Base-by-base conservation (phyloP, 2,113 vertebrate species). In the Misgurnus anguillicaudatus region DNA sequence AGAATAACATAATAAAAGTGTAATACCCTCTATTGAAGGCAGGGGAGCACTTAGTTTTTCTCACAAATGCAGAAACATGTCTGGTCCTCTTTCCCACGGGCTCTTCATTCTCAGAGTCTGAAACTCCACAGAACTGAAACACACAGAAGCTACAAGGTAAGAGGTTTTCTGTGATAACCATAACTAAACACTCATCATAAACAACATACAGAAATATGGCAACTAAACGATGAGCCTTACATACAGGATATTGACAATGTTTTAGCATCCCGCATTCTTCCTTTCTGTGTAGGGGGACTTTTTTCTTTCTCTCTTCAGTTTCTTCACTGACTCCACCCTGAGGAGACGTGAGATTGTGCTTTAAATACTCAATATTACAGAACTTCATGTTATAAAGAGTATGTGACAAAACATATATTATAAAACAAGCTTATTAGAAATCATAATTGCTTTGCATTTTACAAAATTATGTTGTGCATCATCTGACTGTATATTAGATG, bases 71-170 rank as follows among this genome's bases (percentile, higher is more conserved):
- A 0, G 96, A 97, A 2, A 95, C 93, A 82, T 95, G 95, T 0
- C 90, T 85, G 53, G 93, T 92, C 90, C 92, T 95, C 80, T 91
- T 91, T 86, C 89, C 91, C 80, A 93, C 91, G 0, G 97, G 97
- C 84, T 98, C 96, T 82, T 99, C 96, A 0, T 98, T 99, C 91
- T 99, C 97, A 0, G 96, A 97, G 87, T 99, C 96, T 0, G 97
- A 99, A 86, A 92, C 86, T 0, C 87, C 89, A 86, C 87, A 79
- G 70, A 77, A 57, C 84, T 85, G 70, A 57, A 70, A 78, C 60
- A 66, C 38, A 68, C 7, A 66, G 47, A 2, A 17, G 68, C 62
- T 45, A 9, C 10, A 19, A 5, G 4, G 19, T 17, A 4, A 65
- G 2, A 58, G 7, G 6, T 17, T n/a, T 48, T 10, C 47, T 48